Evolutionary conservation across 2,797 vertebrate species (phyloP).

Genomic region (Microctenopoma lineatum): DNA sequence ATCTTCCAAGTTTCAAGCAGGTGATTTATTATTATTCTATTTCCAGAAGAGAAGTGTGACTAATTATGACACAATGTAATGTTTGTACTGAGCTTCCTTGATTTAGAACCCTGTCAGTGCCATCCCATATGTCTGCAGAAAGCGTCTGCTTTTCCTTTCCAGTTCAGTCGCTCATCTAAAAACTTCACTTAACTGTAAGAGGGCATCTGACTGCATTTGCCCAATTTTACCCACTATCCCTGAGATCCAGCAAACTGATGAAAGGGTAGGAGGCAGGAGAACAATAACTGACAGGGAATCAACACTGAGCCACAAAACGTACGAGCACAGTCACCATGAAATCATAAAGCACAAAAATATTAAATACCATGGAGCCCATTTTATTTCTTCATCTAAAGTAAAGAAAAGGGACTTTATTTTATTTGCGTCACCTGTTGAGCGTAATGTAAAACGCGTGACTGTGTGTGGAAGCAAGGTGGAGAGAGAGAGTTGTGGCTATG

Average conservation of each 20-base stretch:
- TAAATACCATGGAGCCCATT: slow-evolving; percentile 28
- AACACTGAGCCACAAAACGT: slow-evolving; percentile 25
- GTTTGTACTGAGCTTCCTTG: slow-evolving; percentile 30
- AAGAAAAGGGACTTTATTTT: slow-evolving; percentile 57
- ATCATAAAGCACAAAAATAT: slow-evolving; percentile 64
- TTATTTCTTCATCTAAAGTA: slow-evolving; percentile 26
- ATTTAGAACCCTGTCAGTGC: slow-evolving; percentile 33
- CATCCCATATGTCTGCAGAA: slow-evolving; percentile 3
- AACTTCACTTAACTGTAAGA: slow-evolving; percentile 39
- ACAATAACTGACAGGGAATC: slow-evolving; percentile 15
- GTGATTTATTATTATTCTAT: slow-evolving; percentile 37
- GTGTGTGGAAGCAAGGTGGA: slow-evolving; percentile 18
- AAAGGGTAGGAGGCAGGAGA: slow-evolving; percentile 32
- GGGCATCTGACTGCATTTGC: slow-evolving; percentile 26
- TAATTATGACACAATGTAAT: slow-evolving; percentile 27
- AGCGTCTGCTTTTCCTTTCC: slow-evolving; percentile 29
- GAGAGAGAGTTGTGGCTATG: slow-evolving; percentile 30
- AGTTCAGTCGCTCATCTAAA: slow-evolving; percentile 42
- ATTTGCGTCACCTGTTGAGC: slow-evolving; percentile 42
- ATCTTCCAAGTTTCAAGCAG: slow-evolving; percentile 34
- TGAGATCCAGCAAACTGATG: slow-evolving; percentile 45
- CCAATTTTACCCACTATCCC: slow-evolving; percentile 43
- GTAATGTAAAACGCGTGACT: slow-evolving; percentile 21
- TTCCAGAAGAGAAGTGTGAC: slow-evolving; percentile 37
- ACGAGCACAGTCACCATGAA: slow-evolving; percentile 48